These are phyloP conservation scores for Copsychus sechellarum DNA, from an alignment of 2,113 vertebrate genomes.

Conservation along the genomic window DNA sequence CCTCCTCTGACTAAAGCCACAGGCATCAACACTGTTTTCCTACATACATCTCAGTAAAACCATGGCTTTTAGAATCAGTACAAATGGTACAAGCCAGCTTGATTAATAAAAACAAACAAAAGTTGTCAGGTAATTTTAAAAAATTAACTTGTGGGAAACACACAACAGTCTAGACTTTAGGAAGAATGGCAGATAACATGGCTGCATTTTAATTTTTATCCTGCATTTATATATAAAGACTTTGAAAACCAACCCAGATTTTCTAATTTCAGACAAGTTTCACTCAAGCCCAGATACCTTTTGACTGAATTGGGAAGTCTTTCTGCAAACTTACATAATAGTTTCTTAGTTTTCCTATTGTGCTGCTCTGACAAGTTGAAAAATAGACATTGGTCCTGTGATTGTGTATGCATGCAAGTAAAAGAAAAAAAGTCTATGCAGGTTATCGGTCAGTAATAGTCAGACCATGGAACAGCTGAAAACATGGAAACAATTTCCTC, in stretches of 20 bases:
- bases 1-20: neutral
- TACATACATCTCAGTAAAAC: neutral
- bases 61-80: neutral
- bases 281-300: neutral
- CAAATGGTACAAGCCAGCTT: neutral
- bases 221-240: neutral
- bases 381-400: neutral
- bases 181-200: neutral
- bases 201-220: neutral
- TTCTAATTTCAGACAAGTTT: neutral
- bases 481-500: slow-evolving; percentile 78
- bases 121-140: neutral
- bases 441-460: slow-evolving; percentile 42
- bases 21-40: neutral
- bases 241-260: neutral
- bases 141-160: neutral
- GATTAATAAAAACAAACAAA: neutral
- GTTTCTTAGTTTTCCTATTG: neutral
- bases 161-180: neutral
- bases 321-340: neutral
- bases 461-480: slow-evolving; percentile 73
- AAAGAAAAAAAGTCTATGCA: neutral
- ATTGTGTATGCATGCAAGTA: neutral
- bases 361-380: neutral
- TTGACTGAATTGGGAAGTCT: neutral